Percentiles rank a stretch among this genome's conserved stretches.
phyloP scores from a whole-genome alignment of 2,797 vertebrate species.

The Leuciscus waleckii region DNA sequence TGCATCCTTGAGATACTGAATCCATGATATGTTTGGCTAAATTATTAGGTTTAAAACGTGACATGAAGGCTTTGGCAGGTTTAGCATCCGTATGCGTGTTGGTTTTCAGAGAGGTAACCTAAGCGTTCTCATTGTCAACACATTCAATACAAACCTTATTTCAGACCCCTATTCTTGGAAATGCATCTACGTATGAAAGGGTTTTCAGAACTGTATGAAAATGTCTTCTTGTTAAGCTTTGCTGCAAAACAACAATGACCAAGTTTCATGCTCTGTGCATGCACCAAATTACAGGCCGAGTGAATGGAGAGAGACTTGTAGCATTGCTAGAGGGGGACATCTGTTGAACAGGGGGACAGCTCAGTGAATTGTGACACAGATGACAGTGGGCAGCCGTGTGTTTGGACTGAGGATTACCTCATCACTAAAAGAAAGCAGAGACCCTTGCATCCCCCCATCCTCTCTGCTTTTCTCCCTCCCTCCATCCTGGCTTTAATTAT shows the following conservation, averaged over 20 bases:
- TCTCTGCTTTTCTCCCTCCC: conserved; percentile 42
- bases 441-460: conserved; percentile 52
- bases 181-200: conserved; percentile 34
- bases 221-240: conserved; percentile 24
- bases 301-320: conserved; percentile 54
- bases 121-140: conserved; percentile 69
- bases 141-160: conserved; percentile 63
- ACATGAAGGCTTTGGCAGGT: background rate
- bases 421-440: conserved; percentile 61
- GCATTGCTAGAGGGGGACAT: conserved; percentile 51
- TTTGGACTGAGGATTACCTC: conserved; percentile 73
- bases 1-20: background rate
- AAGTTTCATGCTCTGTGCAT: conserved; percentile 28
- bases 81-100: conserved; percentile 58
- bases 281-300: conserved; percentile 27
- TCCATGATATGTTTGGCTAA: background rate
- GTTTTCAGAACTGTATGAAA: conserved; percentile 32
- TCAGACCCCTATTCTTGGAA: conserved; percentile 46
- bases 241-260: conserved; percentile 5
- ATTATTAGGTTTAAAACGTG: background rate
- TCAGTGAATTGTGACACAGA: conserved; percentile 64
- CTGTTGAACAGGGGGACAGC: conserved; percentile 56
- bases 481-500: conserved; percentile 46
- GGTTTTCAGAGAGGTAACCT: conserved; percentile 28
- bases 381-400: conserved; percentile 62